phyloP scores from a whole-genome alignment of 2,797 vertebrate genomes.

The Coranthus polyacanthus region DNA sequence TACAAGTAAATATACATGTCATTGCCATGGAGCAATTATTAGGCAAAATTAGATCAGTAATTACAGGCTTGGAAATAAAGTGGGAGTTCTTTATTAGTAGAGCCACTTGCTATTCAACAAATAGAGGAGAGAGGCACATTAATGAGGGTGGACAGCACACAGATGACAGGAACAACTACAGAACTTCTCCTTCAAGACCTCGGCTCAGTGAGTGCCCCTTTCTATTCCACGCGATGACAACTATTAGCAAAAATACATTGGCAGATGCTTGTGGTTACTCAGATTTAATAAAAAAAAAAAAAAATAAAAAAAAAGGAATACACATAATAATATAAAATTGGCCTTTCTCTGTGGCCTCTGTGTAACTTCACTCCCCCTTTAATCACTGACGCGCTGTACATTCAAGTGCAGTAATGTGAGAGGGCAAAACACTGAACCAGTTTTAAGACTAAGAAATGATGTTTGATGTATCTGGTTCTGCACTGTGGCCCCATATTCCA shows the following conservation, averaged over 20 bases:
- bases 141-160: conserved; percentile 70
- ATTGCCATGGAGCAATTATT: conserved; percentile 99
- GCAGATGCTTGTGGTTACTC: neutral
- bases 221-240: conserved; percentile 10
- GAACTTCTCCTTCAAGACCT: conserved; percentile 57
- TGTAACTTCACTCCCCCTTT: too few species aligned
- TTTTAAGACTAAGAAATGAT: too few species aligned
- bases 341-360: too few species aligned
- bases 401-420: neutral
- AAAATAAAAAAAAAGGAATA: too few species aligned
- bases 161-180: conserved; percentile 62
- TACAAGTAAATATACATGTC: conserved; percentile 99
- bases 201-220: conserved; percentile 20
- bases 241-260: conserved; percentile 1
- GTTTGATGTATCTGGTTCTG: too few species aligned
- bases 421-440: too few species aligned
- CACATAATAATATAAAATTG: too few species aligned
- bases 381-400: neutral
- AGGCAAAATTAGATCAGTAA: conserved; percentile 99
- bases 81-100: conserved; percentile 94
- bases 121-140: conserved; percentile 65
- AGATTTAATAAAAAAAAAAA: too few species aligned
- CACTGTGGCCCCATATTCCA: neutral
- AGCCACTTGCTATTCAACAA: conserved; percentile 87
- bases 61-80: conserved; percentile 99